A percentile compares a stretch with the other conserved stretches of the same genome.
These are phyloP conservation scores for Hemitrygon akajei DNA, from an alignment of 2,797 vertebrate species.

Conservation along the genomic window DNA sequence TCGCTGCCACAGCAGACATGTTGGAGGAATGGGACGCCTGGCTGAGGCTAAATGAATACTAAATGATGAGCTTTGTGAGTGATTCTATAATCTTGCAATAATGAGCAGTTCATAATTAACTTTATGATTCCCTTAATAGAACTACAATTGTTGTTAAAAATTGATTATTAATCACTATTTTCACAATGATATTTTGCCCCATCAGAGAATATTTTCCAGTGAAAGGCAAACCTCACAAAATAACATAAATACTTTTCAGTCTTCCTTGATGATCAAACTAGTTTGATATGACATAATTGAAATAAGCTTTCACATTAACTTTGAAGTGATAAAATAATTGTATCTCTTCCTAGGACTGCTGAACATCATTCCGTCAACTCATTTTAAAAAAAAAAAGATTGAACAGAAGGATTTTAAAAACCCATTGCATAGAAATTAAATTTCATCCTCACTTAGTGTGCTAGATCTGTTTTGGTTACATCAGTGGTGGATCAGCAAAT, in stretches of 20 bases:
- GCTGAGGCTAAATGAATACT: background rate
- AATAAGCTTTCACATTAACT: too few species aligned
- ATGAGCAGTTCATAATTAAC: background rate
- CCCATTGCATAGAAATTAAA: too few species aligned
- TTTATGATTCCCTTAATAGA: background rate
- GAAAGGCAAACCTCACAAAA: background rate
- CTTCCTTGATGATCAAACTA: background rate
- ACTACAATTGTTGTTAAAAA: background rate
- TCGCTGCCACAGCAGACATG: background rate
- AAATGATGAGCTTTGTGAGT: background rate
- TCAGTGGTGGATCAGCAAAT: too few species aligned
- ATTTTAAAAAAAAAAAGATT: background rate
- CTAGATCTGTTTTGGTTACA: too few species aligned
- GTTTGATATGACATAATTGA: background rate
- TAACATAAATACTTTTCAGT: background rate
- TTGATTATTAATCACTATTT: background rate
- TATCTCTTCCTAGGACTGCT: background rate
- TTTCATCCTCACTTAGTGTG: too few species aligned
- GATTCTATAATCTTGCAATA: background rate
- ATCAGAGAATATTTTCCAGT: background rate
- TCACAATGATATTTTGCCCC: background rate
- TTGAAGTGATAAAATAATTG: background rate
- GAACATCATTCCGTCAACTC: too few species aligned
- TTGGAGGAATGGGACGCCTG: background rate
- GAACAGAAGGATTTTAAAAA: background rate